These are phyloP conservation scores for Pseudoatta argentina DNA, from an alignment of 1,140 invertebrate genomes.

Conservation along the genomic window DNA sequence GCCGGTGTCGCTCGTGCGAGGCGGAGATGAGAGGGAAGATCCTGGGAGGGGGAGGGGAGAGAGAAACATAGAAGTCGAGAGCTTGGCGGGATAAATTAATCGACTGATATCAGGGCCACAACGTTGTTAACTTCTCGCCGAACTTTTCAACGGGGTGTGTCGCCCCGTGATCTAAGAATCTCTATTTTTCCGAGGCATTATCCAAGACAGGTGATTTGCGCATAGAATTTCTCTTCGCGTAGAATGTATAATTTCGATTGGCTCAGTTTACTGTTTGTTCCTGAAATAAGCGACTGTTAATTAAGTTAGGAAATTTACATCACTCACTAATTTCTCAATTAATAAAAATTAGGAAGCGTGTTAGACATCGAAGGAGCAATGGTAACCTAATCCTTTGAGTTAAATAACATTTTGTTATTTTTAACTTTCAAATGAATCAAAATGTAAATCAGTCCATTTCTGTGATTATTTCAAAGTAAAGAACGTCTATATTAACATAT, in stretches of 20 bases:
- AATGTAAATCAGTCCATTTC: too few species aligned
- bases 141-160: slow-evolving; percentile 55
- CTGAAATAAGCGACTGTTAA: not conserved
- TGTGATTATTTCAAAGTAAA: too few species aligned
- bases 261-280: not conserved
- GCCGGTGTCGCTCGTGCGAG: slow-evolving; percentile 32
- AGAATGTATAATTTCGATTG: not conserved
- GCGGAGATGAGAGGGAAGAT: not conserved
- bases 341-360: too few species aligned
- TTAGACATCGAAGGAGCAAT: too few species aligned
- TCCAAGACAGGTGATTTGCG: not conserved
- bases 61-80: not conserved
- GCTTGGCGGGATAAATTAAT: slow-evolving; percentile 62
- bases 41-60: not conserved
- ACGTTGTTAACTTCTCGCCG: slow-evolving; percentile 49
- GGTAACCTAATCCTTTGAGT: too few species aligned
- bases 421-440: too few species aligned
- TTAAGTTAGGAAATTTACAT: not conserved
- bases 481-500: too few species aligned
- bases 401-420: too few species aligned
- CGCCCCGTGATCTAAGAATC: not conserved
- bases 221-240: not conserved
- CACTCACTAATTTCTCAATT: not conserved
- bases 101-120: slow-evolving; percentile 47
- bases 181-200: slow-evolving; percentile 7